Evolutionary conservation across 23 tunicate species (phyloP), one percentile per base, ranked within the genome.

Genomic region (Ascidia mentula): DNA sequence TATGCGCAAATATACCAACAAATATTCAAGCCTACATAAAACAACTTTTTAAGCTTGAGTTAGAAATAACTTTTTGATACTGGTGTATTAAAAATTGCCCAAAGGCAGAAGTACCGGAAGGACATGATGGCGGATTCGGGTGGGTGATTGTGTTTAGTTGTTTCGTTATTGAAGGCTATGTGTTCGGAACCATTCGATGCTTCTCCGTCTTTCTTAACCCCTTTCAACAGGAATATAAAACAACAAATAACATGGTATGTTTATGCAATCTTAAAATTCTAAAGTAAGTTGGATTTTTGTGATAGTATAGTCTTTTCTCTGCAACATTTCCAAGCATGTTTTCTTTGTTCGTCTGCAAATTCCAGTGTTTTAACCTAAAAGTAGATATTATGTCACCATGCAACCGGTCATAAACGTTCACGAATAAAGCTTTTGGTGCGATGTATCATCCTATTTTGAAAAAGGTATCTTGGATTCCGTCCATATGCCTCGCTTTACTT

Each of bases 391-490:
- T n/a, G n/a, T n/a, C n/a, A n/a, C n/a, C n/a, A n/a, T n/a, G n/a
- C n/a, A n/a, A n/a, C n/a, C n/a, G n/a, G n/a, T n/a, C n/a, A n/a
- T n/a, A n/a, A n/a, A n/a, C n/a, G n/a, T n/a, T n/a, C n/a, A n/a
- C n/a, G n/a, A n/a, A n/a, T n/a, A n/a, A n/a, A n/a, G n/a, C n/a
- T n/a, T n/a, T n/a, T n/a, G n/a, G n/a, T n/a, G n/a, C n/a, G n/a
- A n/a, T n/a, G n/a, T n/a, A n/a, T n/a, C n/a, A n/a, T n/a, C n/a
- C n/a, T n/a, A n/a, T n/a, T n/a, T n/a, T n/a, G 15, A 9, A 15
- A 32, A 31, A 82, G 86, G 78, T 82, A 12, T 82, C 86, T 1
- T 82, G 86, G 86, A 72, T 82, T 45, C 79, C 76, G 0, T 73
- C 86, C 12, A 73, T 82, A n/a, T 71, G 59, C 31, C 70, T 82